A percentile compares a stretch with the other conserved stretches of the same genome.
phyloP scores from a whole-genome alignment of 2,888 invertebrate genomes.

The Aphodius granarius region DNA sequence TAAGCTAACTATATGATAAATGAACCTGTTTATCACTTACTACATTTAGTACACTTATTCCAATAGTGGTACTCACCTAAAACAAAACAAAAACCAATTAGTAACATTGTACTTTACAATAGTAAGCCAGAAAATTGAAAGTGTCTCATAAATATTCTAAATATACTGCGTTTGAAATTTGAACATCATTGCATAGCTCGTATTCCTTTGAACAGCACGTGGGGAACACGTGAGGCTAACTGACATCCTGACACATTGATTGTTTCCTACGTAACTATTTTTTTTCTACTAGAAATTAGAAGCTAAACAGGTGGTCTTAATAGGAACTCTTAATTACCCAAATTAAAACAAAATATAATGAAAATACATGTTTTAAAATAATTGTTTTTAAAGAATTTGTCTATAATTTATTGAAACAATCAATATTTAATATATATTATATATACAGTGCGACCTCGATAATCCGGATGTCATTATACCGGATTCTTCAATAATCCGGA shows the following conservation, averaged over 20 bases:
- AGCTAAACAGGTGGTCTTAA: constrained; percentile 12
- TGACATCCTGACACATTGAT: constrained; percentile 5
- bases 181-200: neutral
- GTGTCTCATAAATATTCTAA: neutral
- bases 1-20: no score
- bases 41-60: constrained; percentile 2
- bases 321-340: neutral
- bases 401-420: no score
- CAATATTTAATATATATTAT: no score
- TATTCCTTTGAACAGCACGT: neutral
- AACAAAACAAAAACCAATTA: neutral
- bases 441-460: no score
- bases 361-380: no score
- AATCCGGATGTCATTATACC: no score
- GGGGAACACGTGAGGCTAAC: neutral
- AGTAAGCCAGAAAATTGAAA: neutral
- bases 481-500: no score
- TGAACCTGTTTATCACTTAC: constrained; percentile 1
- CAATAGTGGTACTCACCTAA: constrained; percentile 5
- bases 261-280: neutral
- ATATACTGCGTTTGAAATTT: neutral
- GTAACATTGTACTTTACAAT: neutral
- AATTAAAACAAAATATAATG: neutral
- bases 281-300: constrained; percentile 14
- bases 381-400: neutral